A percentile compares a stretch with the other conserved stretches of the same genome.
Conservation (phyloP, 2,888 invertebrate genomes). For the Choristoneura rosaceana region DNA sequence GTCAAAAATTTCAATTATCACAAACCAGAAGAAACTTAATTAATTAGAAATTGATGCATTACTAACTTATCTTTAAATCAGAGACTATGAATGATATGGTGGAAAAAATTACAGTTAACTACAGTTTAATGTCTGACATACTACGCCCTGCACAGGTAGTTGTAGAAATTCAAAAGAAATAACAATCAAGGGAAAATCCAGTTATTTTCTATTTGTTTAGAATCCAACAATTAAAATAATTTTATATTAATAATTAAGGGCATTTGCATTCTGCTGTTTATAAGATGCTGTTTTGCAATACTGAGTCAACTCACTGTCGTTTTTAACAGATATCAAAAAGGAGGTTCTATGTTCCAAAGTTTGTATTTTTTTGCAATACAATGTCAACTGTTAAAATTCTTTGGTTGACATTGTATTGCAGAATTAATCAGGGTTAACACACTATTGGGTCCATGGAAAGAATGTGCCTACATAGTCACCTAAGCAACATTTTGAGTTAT, state of each 20-base stretch:
- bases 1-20: conserved; percentile 68
- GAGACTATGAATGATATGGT: conserved; percentile 9
- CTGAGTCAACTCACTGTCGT: no score
- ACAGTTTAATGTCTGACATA: not conserved
- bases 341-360: no score
- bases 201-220: not conserved
- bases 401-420: no score
- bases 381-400: no score
- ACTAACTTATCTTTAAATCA: conserved; percentile 8
- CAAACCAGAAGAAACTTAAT: conserved; percentile 64
- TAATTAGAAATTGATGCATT: conserved; percentile 45
- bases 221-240: not conserved
- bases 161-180: not conserved
- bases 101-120: not conserved
- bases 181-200: not conserved
- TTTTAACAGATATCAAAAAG: no score
- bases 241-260: not conserved
- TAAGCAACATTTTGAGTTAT: no score
- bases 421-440: no score
- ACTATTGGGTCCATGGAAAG: no score
- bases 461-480: no score
- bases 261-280: conserved; percentile 36
- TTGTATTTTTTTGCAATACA: no score
- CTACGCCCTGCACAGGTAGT: not conserved
- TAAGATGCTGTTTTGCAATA: not conserved